These are phyloP conservation scores for Octonoba sinensis DNA, from an alignment of 2,888 invertebrate genomes.

Conservation along the genomic window DNA sequence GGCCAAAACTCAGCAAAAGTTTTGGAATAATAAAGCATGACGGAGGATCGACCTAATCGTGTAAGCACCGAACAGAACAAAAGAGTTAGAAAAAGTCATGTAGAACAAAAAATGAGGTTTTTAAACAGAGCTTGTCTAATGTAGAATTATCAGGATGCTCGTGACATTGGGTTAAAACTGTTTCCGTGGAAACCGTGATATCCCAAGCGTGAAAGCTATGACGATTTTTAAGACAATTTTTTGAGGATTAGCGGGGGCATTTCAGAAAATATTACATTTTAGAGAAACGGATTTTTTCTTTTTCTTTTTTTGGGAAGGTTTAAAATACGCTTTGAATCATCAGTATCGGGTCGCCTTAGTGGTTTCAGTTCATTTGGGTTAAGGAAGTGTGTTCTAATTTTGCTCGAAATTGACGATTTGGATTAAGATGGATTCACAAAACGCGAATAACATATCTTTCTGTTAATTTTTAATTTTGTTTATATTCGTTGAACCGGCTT, in stretches of 20 bases:
- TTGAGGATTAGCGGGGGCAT: slow-evolving; percentile 17
- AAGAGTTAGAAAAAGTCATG: slow-evolving; percentile 12
- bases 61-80: not conserved
- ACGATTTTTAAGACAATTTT: slow-evolving; percentile 6
- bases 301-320: too few species aligned
- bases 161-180: slow-evolving; percentile 45
- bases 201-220: slow-evolving; percentile 35
- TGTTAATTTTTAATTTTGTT: too few species aligned
- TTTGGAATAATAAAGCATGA: slow-evolving; percentile 21
- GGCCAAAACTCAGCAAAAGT: not conserved
- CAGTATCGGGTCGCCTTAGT: too few species aligned
- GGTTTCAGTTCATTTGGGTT: too few species aligned
- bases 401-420: too few species aligned
- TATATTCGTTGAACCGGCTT: too few species aligned
- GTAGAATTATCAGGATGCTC: slow-evolving; percentile 25
- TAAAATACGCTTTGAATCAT: too few species aligned
- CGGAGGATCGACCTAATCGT: slow-evolving; percentile 15
- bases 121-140: slow-evolving; percentile 60
- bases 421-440: too few species aligned
- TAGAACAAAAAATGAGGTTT: slow-evolving; percentile 40
- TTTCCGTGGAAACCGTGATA: slow-evolving; percentile 46
- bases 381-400: too few species aligned
- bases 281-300: too few species aligned
- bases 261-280: slow-evolving; percentile 1
- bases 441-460: too few species aligned